Evolutionary conservation across 2,797 vertebrate genomes (phyloP).

Genomic region (Phrynocephalus vlangalii): DNA sequence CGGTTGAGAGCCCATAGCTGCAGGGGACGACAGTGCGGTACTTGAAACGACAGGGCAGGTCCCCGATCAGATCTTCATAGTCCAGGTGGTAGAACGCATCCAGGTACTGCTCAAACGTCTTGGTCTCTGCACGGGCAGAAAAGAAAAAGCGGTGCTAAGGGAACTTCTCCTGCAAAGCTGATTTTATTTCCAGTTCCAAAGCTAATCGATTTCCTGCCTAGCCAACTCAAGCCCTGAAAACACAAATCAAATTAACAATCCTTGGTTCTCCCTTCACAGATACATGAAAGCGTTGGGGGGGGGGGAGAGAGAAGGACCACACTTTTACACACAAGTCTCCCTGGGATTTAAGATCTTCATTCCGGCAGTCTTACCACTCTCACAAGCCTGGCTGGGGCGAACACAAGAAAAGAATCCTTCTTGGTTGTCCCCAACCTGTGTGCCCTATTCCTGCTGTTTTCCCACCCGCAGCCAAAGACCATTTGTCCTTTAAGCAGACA

Average conservation of each 20-base stretch:
- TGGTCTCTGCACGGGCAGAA: constrained; percentile 78
- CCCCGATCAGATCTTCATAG: constrained; percentile 90
- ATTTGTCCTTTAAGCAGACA: too few species aligned
- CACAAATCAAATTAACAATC: not conserved
- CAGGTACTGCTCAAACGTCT: constrained; percentile 88
- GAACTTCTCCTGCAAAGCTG: too few species aligned
- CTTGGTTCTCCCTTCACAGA: not conserved
- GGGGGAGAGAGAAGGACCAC: too few species aligned
- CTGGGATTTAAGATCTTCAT: too few species aligned
- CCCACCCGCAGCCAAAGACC: too few species aligned
- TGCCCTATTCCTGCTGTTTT: too few species aligned
- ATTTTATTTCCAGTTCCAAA: not conserved
- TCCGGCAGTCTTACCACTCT: too few species aligned
- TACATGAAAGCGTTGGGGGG: too few species aligned
- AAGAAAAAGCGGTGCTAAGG: not conserved
- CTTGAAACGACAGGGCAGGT: constrained; percentile 91
- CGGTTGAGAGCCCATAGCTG: constrained; percentile 87
- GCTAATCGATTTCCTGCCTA: not conserved
- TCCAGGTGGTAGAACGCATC: constrained; percentile 91
- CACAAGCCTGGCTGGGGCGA: too few species aligned
- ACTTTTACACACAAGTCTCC: too few species aligned
- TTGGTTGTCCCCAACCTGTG: too few species aligned
- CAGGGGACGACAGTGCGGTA: constrained; percentile 89
- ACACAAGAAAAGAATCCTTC: too few species aligned
- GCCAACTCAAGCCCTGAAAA: not conserved